phyloP scores from a whole-genome alignment of 2,797 vertebrate species.

The Hapalemur alaotrensis region DNA sequence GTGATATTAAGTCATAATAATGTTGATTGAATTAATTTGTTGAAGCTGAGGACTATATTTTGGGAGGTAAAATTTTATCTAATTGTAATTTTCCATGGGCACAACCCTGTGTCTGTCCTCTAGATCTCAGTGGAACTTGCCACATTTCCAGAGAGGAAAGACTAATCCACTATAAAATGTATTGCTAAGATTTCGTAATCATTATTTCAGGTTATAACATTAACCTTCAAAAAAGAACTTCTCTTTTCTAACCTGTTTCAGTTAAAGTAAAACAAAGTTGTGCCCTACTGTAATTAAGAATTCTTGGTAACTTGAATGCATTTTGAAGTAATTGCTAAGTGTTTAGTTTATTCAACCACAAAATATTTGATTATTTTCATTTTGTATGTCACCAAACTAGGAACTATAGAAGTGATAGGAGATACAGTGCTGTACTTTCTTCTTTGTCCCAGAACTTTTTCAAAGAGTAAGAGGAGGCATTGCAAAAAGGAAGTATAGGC shows the following conservation, averaged over 20 bases:
- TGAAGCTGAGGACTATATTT: conserved; percentile 6
- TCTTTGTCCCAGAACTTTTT: background rate
- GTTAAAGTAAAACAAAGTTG: background rate
- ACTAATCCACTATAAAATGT: background rate
- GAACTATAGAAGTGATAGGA: background rate
- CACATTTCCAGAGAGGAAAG: background rate
- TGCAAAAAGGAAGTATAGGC: background rate
- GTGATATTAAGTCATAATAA: background rate
- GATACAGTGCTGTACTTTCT: background rate
- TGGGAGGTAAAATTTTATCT: background rate
- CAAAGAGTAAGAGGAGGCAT: background rate
- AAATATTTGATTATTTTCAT: background rate
- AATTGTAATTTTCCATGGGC: background rate
- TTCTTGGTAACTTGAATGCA: background rate
- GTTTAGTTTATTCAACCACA: background rate
- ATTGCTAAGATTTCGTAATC: conserved; percentile 9
- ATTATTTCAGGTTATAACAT: background rate
- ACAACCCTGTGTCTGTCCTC: background rate
- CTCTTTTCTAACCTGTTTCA: background rate
- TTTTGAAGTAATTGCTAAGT: conserved; percentile 11
- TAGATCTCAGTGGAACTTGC: background rate
- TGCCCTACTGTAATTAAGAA: background rate
- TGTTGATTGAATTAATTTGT: conserved; percentile 31
- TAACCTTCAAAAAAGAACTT: background rate
- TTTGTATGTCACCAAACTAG: background rate